phyloP scores from a whole-genome alignment of 1,140 invertebrate genomes.

The Neotoxoptera formosana region DNA sequence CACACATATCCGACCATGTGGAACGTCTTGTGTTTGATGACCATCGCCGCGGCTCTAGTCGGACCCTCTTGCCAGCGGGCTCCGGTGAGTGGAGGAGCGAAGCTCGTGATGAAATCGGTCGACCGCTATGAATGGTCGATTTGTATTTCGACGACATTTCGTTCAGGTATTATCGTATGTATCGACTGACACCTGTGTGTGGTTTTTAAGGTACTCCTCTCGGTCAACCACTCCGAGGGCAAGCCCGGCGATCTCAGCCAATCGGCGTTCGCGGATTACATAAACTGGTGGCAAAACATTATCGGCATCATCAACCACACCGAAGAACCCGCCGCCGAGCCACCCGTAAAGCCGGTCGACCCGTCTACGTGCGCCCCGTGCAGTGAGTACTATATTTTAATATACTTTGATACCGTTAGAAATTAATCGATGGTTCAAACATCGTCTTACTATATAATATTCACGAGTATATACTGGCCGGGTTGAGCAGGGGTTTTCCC shows the following conservation, averaged over 20 bases:
- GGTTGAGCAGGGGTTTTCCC: not conserved
- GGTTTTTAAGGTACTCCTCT: not conserved
- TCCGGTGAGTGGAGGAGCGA: not conserved
- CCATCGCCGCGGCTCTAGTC: not conserved
- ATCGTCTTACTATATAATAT: not conserved
- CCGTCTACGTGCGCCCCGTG: conserved; percentile 38
- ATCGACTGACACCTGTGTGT: not conserved
- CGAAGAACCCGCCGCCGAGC: conserved; percentile 45
- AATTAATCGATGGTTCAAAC: not conserved
- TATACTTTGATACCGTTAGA: not conserved
- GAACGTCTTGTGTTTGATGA: not conserved
- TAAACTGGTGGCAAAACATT: conserved; percentile 58
- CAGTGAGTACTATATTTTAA: conserved; percentile 13
- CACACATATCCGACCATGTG: not conserved
- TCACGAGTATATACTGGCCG: too few species aligned
- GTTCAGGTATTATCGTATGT: not conserved
- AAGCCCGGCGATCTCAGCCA: conserved; percentile 8
- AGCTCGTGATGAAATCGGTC: not conserved
- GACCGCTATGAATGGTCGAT: not conserved
- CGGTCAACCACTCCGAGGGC: not conserved
- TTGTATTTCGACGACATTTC: not conserved
- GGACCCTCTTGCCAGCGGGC: not conserved
- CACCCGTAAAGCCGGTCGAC: not conserved
- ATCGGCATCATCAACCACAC: conserved; percentile 33
- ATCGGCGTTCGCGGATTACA: conserved; percentile 29